Evolutionary conservation across 2,888 invertebrate species (phyloP).

Genomic region (Anagyrus pseudococci): DNA sequence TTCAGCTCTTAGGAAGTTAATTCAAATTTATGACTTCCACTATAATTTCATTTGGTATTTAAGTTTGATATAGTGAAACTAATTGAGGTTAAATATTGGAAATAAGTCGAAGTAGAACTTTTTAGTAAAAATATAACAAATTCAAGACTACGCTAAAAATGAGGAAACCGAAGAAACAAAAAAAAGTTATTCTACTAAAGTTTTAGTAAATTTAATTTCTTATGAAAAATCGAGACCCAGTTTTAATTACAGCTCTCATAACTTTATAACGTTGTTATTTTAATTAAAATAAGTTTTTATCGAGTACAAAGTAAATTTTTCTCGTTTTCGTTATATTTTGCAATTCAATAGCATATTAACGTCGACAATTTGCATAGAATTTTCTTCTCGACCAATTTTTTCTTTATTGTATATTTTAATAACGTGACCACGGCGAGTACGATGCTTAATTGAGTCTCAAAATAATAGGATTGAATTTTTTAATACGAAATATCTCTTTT

Average conservation of each 20-base stretch:
- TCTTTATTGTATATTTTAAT: constrained; percentile 27
- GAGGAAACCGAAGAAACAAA: neutral
- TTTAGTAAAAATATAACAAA: neutral
- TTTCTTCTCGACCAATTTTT: constrained; percentile 14
- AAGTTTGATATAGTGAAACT: neutral
- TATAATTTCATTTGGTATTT: neutral
- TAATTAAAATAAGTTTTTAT: constrained; percentile 31
- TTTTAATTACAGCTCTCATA: constrained; percentile 23
- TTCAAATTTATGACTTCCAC: constrained; percentile 13
- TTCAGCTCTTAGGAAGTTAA: constrained; percentile 5
- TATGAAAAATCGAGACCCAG: neutral
- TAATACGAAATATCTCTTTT: neutral
- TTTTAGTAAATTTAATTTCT: constrained; percentile 11
- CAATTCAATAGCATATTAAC: constrained; percentile 33
- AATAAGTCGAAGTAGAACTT: neutral
- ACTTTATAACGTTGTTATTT: constrained; percentile 20
- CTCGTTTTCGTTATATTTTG: constrained; percentile 29
- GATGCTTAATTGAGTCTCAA: constrained; percentile 23
- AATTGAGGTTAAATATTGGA: neutral
- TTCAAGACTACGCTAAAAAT: neutral
- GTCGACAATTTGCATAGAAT: constrained; percentile 28
- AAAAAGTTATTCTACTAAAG: neutral
- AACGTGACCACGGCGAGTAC: constrained; percentile 2
- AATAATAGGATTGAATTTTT: constrained; percentile 28
- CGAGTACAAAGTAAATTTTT: constrained; percentile 20